Evolutionary conservation across 1,140 invertebrate species (phyloP).

Genomic region (Zaprionus capensis): DNA sequence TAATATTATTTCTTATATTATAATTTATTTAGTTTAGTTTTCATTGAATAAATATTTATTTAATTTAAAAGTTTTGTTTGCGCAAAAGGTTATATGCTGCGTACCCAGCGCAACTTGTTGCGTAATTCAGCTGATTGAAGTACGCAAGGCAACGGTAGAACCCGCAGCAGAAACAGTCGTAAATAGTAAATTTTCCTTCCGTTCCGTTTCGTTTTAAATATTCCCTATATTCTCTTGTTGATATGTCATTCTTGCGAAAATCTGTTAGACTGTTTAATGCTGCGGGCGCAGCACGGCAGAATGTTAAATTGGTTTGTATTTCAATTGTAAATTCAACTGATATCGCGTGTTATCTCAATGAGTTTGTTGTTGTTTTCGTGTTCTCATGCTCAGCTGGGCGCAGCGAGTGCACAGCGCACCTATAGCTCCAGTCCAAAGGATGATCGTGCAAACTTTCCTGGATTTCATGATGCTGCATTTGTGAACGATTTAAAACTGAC

Average conservation of each 20-base stretch:
- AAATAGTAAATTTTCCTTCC: conserved; percentile 12
- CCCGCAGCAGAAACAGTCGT: conserved; percentile 13
- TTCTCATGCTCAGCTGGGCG: conserved; percentile 22
- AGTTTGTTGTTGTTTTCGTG: conserved; percentile 30
- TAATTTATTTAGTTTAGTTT: not conserved
- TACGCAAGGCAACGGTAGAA: conserved; percentile 20
- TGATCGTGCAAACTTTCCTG: conserved; percentile 67
- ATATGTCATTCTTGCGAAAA: conserved; percentile 66
- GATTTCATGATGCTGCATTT: conserved; percentile 85
- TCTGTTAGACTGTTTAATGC: conserved; percentile 40
- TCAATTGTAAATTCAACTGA: conserved; percentile 4
- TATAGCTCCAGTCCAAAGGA: conserved; percentile 32
- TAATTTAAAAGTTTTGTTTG: not conserved
- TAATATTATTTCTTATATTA: not conserved
- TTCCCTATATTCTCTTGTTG: conserved; percentile 4
- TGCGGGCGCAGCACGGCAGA: conserved; percentile 24
- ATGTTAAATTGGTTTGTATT: conserved; percentile 50
- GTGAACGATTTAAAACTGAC: conserved; percentile 86
- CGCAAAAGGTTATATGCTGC: conserved; percentile 20
- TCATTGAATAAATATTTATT: not conserved
- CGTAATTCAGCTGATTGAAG: conserved; percentile 49
- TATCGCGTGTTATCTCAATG: not conserved
- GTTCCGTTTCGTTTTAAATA: conserved; percentile 27
- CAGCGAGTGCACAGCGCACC: conserved; percentile 5
- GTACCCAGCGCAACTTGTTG: conserved; percentile 35